phyloP scores from a whole-genome alignment of 2,888 invertebrate species.

The Leptura quadrifasciata region DNA sequence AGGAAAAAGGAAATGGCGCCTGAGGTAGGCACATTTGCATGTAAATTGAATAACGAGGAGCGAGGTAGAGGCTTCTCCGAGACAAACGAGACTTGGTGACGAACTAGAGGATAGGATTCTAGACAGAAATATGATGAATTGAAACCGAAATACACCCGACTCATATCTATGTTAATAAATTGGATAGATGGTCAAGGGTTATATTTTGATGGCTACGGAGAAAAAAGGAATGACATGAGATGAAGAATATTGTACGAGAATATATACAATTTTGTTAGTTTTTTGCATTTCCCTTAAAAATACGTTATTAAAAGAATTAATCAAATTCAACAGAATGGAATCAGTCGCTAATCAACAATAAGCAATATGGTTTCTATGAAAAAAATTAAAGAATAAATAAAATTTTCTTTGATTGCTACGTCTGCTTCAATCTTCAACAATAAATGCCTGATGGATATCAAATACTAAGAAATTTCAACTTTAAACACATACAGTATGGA shows the following conservation, averaged over 20 bases:
- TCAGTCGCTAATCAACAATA: too few species aligned
- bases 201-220: not conserved
- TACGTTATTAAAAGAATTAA: too few species aligned
- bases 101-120: slow-evolving; percentile 36
- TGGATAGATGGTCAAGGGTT: slow-evolving; percentile 42
- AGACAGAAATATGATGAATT: slow-evolving; percentile 53
- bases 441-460: too few species aligned
- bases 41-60: slow-evolving; percentile 49
- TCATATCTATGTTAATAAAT: slow-evolving; percentile 58
- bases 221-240: slow-evolving; percentile 13
- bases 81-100: slow-evolving; percentile 41
- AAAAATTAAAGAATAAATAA: too few species aligned
- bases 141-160: slow-evolving; percentile 52
- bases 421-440: too few species aligned
- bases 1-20: slow-evolving; percentile 60
- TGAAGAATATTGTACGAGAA: not conserved
- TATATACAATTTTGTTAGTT: not conserved
- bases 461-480: too few species aligned
- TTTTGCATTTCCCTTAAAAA: too few species aligned
- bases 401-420: too few species aligned
- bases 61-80: slow-evolving; percentile 37
- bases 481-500: too few species aligned
- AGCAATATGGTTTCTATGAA: too few species aligned
- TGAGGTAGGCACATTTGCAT: slow-evolving; percentile 52
- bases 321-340: too few species aligned